Percentiles rank a stretch among this genome's conserved stretches.
phyloP scores from a whole-genome alignment of 2,888 invertebrate genomes.

The Mantis religiosa region DNA sequence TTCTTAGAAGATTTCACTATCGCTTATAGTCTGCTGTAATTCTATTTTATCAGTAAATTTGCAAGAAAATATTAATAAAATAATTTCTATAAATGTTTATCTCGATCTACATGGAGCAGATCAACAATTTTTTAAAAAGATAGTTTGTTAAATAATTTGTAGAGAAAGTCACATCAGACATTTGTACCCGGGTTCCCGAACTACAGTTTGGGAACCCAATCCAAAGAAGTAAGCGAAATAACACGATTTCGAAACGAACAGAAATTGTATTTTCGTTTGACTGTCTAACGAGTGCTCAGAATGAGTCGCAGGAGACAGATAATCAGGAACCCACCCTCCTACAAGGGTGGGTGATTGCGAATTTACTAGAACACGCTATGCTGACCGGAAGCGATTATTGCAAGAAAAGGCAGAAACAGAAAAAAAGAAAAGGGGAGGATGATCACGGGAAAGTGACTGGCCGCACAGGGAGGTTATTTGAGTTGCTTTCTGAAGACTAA shows the following conservation, averaged over 20 bases:
- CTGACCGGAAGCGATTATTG: conserved; percentile 22
- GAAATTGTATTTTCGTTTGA: not conserved
- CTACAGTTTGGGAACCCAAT: no score
- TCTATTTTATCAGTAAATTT: no score
- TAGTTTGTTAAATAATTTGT: no score
- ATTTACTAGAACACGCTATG: not conserved
- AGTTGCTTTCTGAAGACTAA: not conserved
- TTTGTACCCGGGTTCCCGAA: no score
- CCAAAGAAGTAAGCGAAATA: not conserved
- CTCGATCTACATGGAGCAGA: no score
- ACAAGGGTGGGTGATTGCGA: not conserved
- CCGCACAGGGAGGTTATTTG: not conserved
- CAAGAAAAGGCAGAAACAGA: conserved; percentile 4
- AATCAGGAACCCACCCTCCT: not conserved
- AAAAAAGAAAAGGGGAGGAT: not conserved
- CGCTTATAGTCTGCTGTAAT: no score
- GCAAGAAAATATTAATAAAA: no score
- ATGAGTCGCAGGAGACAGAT: not conserved
- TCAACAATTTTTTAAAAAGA: no score
- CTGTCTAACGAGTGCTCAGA: not conserved
- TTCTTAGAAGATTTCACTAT: no score
- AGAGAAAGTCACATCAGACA: no score
- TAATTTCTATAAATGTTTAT: no score
- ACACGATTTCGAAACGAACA: not conserved
- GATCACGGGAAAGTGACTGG: not conserved